A percentile compares a stretch with the other conserved stretches of the same genome.
These are phyloP conservation scores for Melinaea menophilus DNA, from an alignment of 2,888 invertebrate species.

Conservation along the genomic window DNA sequence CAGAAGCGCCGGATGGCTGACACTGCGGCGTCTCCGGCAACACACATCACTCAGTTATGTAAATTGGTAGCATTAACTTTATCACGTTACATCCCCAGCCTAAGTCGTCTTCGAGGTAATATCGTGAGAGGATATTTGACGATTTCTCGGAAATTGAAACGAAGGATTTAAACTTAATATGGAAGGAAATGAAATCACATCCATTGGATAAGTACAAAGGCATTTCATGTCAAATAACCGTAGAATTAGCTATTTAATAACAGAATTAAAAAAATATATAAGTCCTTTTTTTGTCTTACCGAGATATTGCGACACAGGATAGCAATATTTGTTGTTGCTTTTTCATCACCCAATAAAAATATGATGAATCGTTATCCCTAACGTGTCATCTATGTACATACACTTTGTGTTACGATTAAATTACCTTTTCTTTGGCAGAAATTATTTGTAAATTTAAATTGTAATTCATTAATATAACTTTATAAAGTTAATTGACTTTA, in stretches of 20 bases:
- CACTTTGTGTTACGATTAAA: too few species aligned
- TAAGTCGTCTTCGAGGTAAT: constrained; percentile 25
- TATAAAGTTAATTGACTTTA: too few species aligned
- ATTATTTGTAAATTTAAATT: too few species aligned
- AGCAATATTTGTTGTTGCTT: too few species aligned
- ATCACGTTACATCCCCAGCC: constrained; percentile 38
- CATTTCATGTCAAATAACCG: background rate
- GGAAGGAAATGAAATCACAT: constrained; percentile 16
- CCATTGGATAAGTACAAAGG: constrained; percentile 8
- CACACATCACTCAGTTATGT: constrained; percentile 42
- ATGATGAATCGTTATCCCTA: too few species aligned
- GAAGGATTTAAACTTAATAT: constrained; percentile 15
- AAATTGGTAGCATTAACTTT: constrained; percentile 56
- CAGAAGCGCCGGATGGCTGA: background rate
- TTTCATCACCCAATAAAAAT: too few species aligned
- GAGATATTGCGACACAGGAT: too few species aligned
- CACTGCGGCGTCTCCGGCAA: constrained; percentile 3
- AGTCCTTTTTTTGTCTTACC: background rate
- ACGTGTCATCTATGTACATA: too few species aligned
- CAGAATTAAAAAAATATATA: background rate
- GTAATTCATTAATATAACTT: too few species aligned
- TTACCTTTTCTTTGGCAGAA: too few species aligned
- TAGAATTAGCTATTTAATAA: background rate
- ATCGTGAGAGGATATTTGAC: constrained; percentile 21
- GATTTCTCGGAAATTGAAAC: constrained; percentile 24